Base-by-base conservation (phyloP, 1,140 invertebrate genomes). In the Drosophila burlai region DNA sequence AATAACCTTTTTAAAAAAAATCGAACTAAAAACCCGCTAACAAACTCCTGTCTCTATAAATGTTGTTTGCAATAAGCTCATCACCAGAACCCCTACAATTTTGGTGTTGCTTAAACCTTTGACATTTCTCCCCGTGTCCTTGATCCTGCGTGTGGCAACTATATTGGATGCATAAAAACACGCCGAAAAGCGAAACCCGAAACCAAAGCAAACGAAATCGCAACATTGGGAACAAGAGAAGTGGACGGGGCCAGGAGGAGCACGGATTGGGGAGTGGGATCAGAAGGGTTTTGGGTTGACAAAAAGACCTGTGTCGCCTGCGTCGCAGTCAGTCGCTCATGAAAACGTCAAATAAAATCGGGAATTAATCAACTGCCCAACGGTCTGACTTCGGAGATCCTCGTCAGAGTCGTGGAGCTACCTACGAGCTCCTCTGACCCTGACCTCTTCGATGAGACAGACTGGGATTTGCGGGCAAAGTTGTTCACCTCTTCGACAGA, bases 311-410 rank as follows among this genome's bases (percentile, higher is more conserved):
- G 2, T 1, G 29, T 7, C 59, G 18, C 36, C 38, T 54, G 16
- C 45, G 49, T 31, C 68, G 65, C 66, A 68, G 60, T 76, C 68
- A 38, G 13, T 21, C 18, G 72, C 54, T 81, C 67, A 84, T 84
- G 83, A 84, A 84, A 84, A 73, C 57, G 77, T 64, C 81, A 84
- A 84, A 84, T 84, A 84, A 84, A 84, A 84, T 67, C 15, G 73
- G 49, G 49, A 84, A 84, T 81, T 84, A 84, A 84, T 84, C 81
- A 84, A 84, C 77, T 77, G 73, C 36, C 34, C 45, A 63, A 63
- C 62, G 71, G 26, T 62, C 47, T 66, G 47, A 45, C 38, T 46
- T 18, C 79, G 18, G 21, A 63, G n/a, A 63, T 36, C 11, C 31
- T 11, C 36, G 26, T 40, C 16, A 6, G 10, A 21, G 31, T 7